phyloP scores from a whole-genome alignment of 2,113 vertebrate species.

The Empidonax alnorum region DNA sequence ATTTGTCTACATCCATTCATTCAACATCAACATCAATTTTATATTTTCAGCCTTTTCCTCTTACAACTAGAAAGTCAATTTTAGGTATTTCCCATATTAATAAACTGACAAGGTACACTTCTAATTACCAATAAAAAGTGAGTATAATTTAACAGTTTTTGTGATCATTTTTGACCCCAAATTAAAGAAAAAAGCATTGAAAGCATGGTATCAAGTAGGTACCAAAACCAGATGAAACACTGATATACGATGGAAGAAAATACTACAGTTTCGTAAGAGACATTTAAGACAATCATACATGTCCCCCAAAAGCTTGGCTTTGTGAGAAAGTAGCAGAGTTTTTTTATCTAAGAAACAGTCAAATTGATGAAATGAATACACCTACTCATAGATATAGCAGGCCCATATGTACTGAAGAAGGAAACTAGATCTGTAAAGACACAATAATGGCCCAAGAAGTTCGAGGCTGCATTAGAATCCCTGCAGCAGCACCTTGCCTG shows the following conservation, averaged over 20 bases:
- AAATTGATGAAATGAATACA: background rate
- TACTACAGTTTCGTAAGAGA: background rate
- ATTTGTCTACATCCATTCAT: background rate
- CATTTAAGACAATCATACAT: background rate
- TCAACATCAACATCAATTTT: background rate
- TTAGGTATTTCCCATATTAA: background rate
- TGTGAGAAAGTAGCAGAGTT: background rate
- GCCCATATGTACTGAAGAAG: background rate
- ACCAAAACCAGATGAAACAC: background rate
- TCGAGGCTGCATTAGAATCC: background rate
- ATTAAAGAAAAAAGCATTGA: background rate
- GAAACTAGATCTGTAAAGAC: background rate
- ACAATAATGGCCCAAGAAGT: background rate
- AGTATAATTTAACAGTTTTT: background rate
- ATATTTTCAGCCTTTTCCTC: background rate
- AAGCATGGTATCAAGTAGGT: background rate
- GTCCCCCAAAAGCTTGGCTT: background rate
- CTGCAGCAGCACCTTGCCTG: background rate
- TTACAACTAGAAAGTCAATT: background rate
- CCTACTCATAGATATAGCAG: background rate
- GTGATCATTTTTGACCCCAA: background rate
- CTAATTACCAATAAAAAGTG: background rate
- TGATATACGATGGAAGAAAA: background rate
- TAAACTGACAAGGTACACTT: background rate
- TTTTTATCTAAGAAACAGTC: background rate